Evolutionary conservation across 2,888 invertebrate species (phyloP).

Genomic region (Mythimna pallens): DNA sequence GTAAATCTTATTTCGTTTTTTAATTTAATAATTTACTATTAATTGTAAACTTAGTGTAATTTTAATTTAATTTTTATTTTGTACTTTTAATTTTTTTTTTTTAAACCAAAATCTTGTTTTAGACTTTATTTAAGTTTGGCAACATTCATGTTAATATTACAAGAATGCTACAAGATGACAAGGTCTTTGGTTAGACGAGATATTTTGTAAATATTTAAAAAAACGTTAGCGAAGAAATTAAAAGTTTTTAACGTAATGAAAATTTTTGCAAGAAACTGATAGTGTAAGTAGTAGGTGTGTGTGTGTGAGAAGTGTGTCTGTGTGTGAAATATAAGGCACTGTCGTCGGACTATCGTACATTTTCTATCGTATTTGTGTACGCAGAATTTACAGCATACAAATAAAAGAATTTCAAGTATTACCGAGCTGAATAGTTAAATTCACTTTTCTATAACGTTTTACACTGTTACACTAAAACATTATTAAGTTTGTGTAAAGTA

Average conservation of each 20-base stretch:
- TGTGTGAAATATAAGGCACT: conserved; percentile 47
- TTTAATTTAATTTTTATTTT: conserved; percentile 27
- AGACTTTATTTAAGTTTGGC: conserved; percentile 38
- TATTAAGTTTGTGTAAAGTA: conserved; percentile 51
- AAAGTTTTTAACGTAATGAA: conserved; percentile 75
- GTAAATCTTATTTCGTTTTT: conserved; percentile 45
- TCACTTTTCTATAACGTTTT: conserved; percentile 59
- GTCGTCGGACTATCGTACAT: conserved; percentile 2
- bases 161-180: conserved; percentile 56
- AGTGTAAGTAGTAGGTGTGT: conserved; percentile 68
- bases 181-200: conserved; percentile 57
- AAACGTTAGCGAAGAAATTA: conserved; percentile 63
- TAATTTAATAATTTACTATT: conserved; percentile 29
- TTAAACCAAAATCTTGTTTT: conserved; percentile 4
- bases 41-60: conserved; percentile 39
- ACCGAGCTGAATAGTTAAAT: conserved; percentile 26
- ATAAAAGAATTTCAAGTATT: conserved; percentile 21
- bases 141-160: conserved; percentile 64
- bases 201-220: conserved; percentile 83
- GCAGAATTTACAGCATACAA: conserved; percentile 20
- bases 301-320: conserved; percentile 54
- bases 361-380: conserved; percentile 41
- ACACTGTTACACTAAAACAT: conserved; percentile 51
- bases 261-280: conserved; percentile 74
- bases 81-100: conserved; percentile 11